Conservation (phyloP, 1,140 invertebrate species). For the Saccostrea echinata region DNA sequence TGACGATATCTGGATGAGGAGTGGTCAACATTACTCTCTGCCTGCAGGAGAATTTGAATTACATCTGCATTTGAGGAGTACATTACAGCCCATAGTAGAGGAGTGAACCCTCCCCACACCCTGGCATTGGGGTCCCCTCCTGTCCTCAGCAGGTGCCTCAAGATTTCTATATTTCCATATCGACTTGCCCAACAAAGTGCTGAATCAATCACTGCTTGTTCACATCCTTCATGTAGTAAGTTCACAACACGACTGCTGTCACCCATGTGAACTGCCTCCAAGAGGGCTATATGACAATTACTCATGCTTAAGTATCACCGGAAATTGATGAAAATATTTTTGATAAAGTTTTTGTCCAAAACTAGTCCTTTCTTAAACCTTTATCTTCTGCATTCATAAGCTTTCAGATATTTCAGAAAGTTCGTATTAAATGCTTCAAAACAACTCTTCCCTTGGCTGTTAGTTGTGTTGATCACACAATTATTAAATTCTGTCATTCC, state of each 20-base stretch:
- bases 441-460: background rate
- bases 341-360: background rate
- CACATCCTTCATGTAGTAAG: slow-evolving; percentile 50
- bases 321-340: background rate
- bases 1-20: slow-evolving; percentile 61
- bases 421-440: background rate
- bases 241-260: slow-evolving; percentile 33
- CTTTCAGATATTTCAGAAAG: background rate
- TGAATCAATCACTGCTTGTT: slow-evolving; percentile 60
- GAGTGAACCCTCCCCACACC: slow-evolving; percentile 66
- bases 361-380: background rate
- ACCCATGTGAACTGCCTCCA: slow-evolving; percentile 55
- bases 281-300: slow-evolving; percentile 41
- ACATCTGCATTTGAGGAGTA: slow-evolving; percentile 60
- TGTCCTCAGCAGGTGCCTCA: slow-evolving; percentile 45
- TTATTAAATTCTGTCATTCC: slow-evolving; percentile 55
- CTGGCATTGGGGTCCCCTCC: slow-evolving; percentile 60
- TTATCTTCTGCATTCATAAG: background rate
- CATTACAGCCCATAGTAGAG: slow-evolving; percentile 62
- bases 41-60: slow-evolving; percentile 54
- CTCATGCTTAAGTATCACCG: background rate
- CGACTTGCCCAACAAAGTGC: slow-evolving; percentile 66
- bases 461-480: background rate
- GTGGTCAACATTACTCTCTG: slow-evolving; percentile 60
- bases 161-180: slow-evolving; percentile 58